A percentile compares a stretch with the other conserved stretches of the same genome.
Evolutionary conservation across 2,113 vertebrate genomes (phyloP).

Genomic region (Solea solea): DNA sequence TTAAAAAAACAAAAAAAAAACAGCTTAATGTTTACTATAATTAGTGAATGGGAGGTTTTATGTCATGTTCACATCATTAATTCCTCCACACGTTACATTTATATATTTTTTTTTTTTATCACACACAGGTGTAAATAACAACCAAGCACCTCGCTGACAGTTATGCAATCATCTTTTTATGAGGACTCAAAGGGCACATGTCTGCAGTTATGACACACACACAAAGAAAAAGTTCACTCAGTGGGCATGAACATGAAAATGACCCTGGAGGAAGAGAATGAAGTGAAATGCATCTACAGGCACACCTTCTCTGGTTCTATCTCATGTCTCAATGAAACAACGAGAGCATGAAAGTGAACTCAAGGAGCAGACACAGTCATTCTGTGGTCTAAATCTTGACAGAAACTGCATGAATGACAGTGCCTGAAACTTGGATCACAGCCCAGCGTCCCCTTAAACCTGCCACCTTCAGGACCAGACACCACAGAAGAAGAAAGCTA

Average conservation of each 20-base stretch:
- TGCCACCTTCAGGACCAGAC: neutral
- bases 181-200: conserved; percentile 33
- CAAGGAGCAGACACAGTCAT: neutral
- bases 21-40: too few relatives aligned
- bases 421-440: neutral
- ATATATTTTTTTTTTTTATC: too few relatives aligned
- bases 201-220: neutral
- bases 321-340: neutral
- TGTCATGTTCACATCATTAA: too few relatives aligned
- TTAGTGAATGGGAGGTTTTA: too few relatives aligned
- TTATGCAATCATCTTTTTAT: conserved; percentile 33
- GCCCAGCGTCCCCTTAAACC: neutral
- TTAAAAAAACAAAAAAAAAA: too few relatives aligned
- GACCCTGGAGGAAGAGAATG: too few relatives aligned
- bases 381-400: neutral
- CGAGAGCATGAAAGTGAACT: neutral
- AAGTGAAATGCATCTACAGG: too few relatives aligned
- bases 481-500: neutral
- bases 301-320: too few relatives aligned
- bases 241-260: neutral
- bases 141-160: neutral
- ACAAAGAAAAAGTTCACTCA: neutral
- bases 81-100: too few relatives aligned
- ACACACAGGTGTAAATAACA: too few relatives aligned
- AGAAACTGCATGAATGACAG: conserved; percentile 14